Percentiles rank a stretch among this genome's conserved stretches.
Evolutionary conservation across 2,888 invertebrate genomes (phyloP).

Genomic region (Boloria euphrosyne): DNA sequence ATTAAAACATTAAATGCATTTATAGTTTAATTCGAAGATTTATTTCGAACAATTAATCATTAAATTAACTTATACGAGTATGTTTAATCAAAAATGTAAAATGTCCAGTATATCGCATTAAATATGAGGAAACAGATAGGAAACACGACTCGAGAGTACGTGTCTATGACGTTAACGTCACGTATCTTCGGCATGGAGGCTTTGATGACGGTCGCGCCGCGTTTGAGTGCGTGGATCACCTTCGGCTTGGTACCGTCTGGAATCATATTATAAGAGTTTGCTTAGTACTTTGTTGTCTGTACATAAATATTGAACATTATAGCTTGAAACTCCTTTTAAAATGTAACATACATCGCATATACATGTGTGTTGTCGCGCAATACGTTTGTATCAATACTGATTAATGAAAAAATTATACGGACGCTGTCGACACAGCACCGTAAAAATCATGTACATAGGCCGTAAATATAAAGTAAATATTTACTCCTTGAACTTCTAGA

Average conservation of each 20-base stretch:
- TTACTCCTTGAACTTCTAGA: constrained; percentile 76
- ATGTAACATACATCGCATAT: too few species aligned
- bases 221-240: constrained; percentile 90
- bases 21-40: too few species aligned
- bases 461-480: constrained; percentile 6
- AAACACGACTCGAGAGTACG: constrained; percentile 97
- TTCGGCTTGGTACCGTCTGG: constrained; percentile 83
- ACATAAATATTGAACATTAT: too few species aligned
- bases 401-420: too few species aligned
- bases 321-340: too few species aligned
- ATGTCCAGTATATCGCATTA: constrained; percentile 97
- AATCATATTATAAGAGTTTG: constrained; percentile 43
- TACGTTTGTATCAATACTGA: too few species aligned
- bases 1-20: too few species aligned
- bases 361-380: too few species aligned
- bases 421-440: too few species aligned
- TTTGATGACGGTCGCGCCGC: constrained; percentile 92
- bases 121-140: constrained; percentile 97
- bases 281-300: too few species aligned
- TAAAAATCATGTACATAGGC: background rate
- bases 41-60: too few species aligned
- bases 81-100: constrained; percentile 89
- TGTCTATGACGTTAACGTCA: constrained; percentile 98
- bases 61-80: background rate
- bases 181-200: constrained; percentile 97